Base-by-base conservation (phyloP, 2,113 vertebrate genomes). In the Pluvianellus socialis region DNA sequence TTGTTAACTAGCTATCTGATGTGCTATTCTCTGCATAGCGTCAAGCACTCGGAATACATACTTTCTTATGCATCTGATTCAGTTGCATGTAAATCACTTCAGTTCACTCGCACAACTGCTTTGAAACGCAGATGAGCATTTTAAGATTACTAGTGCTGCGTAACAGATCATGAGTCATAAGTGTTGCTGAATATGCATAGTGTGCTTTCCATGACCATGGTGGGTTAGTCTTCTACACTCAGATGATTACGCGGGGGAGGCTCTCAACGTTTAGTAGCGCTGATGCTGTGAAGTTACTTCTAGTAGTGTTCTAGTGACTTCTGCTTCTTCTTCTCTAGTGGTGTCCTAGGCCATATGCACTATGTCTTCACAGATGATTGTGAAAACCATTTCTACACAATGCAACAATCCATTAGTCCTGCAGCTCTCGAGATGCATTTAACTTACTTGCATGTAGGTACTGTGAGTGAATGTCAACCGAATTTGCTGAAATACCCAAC, bases 81-180 rank as follows among this genome's bases (percentile, higher is more conserved):
- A 52, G 5, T 19, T 56, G 42, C 7, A 0, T 24, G 9, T 62
- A 30, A 33, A 38, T 86, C 0, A 0, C 28, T 42, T 75, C n/a
- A 14, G 44, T 62, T 72, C 35, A n/a, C 26, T 22, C 21, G 11
- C 38, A 63, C 21, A 53, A 19, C 14, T 63, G 44, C 56, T 67
- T 53, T 75, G 52, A 53, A 53, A 35, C 3, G 2, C 67, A 63
- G 66, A 40, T 40, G 9, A 65, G 35, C 81, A 53, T 30, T 71
- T 13, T 40, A 32, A n/a, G 53, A 24, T 49, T 74, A 30, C 22
- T 17, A 28, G 50, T 47, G n/a, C 55, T 92, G 24, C 9, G 2
- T 56, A 77, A 53, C 6, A 58, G 24, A 50, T 63, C 9, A 16
- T 30, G 22, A 44, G 52, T 66, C 3, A 0, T n/a, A 68, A 65